Base-by-base conservation (phyloP, 2,797 vertebrate species). In the Geotrypetes seraphini region DNA sequence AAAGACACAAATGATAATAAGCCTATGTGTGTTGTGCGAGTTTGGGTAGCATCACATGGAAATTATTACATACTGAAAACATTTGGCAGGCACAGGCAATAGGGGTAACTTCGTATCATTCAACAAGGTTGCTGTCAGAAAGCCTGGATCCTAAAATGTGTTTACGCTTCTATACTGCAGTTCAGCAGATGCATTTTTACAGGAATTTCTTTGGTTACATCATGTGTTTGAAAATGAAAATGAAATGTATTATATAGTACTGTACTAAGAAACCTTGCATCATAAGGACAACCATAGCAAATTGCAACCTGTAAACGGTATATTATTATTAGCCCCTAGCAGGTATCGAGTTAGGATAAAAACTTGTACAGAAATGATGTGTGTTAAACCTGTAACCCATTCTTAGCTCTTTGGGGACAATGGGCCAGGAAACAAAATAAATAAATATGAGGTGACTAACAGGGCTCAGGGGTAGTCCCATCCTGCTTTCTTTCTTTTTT, bases 141-240 rank as follows among this genome's bases (percentile, higher is more conserved):
- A 62, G 66, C 62, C 53, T 62, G 53, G 43, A 47, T 49, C 43
- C 46, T 50, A 60, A 52, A 62, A 60, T 69, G 66, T 55, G 61
- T 72, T 51, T 62, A 47, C 39, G 39, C 57, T 56, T 42, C 38
- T 37, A 49, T 54, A 48, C 56, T 51, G 50, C 47, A 28, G 36
- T 60, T 63, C 69, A 51, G 53, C 49, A 60, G 59, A 35, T 45
- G 43, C 38, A 67, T 53, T 51, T n/a, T n/a, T n/a, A 43, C 59
- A 66, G 42, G 62, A 51, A 63, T 57, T 58, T 60, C 47, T 47
- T 60, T 33, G n/a, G 57, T 68, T 57, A 63, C 66, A 53, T 72
- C 61, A 66, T 53, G 58, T 25, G 9, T 62, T 63, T 63, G 38
- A 54, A 60, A 62, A 45, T n/a, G n/a, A n/a, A n/a, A n/a, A n/a